Evolutionary conservation across 2,888 invertebrate genomes (phyloP).

Genomic region (Leptopterna dolabrata): DNA sequence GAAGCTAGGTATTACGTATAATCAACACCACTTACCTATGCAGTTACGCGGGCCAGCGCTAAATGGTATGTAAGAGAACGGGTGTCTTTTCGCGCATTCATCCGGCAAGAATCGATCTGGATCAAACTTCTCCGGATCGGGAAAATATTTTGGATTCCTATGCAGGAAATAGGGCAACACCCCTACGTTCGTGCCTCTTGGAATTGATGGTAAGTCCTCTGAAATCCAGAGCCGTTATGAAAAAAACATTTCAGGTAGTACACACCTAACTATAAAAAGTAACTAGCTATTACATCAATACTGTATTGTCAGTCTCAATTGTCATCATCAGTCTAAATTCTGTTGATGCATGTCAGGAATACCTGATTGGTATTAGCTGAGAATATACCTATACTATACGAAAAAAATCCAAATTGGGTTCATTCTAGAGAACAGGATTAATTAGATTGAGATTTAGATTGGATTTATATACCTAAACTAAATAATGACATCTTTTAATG

Average conservation of each 20-base stretch:
- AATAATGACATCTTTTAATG: too few relatives aligned
- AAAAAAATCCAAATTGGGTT: too few relatives aligned
- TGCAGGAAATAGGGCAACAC: conserved; percentile 9
- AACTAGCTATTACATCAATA: not conserved
- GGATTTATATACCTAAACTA: too few relatives aligned
- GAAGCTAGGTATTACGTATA: too few relatives aligned
- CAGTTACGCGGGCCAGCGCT: conserved; percentile 69
- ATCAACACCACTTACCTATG: conserved; percentile 66
- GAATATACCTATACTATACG: too few relatives aligned
- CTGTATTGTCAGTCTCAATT: too few relatives aligned
- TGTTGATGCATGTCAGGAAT: not conserved
- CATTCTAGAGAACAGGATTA: too few relatives aligned
- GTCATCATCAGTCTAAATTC: too few relatives aligned
- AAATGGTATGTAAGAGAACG: conserved; percentile 68
- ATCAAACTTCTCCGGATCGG: conserved; percentile 28
- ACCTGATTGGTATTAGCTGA: not conserved
- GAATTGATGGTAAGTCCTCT: conserved; percentile 32
- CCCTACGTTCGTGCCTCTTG: not conserved
- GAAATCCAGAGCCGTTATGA: too few relatives aligned
- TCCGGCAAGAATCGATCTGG: conserved; percentile 25
- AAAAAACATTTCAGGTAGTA: too few relatives aligned
- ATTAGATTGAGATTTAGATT: too few relatives aligned
- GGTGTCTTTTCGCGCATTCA: conserved; percentile 66
- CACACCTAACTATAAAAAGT: too few relatives aligned
- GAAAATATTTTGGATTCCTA: not conserved